A percentile compares a stretch with the other conserved stretches of the same genome.
These are phyloP conservation scores for Lerista edwardsae DNA, from an alignment of 2,797 vertebrate species.

Conservation along the genomic window DNA sequence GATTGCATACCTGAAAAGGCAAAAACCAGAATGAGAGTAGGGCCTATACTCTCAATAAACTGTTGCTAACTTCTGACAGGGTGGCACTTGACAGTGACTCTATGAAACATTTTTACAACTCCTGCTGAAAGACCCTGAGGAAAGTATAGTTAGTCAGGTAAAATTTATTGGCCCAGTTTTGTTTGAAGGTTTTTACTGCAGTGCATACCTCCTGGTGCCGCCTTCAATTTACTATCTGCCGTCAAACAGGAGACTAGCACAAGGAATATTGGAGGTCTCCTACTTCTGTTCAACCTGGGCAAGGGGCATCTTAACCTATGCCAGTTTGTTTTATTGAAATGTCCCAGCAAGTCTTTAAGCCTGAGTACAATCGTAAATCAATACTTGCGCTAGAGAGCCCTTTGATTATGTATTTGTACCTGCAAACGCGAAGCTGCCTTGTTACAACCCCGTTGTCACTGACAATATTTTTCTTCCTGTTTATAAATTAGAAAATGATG, in stretches of 20 bases:
- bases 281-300: background rate
- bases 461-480: rapidly evolving
- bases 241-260: background rate
- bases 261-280: background rate
- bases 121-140: background rate
- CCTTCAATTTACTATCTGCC: background rate
- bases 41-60: background rate
- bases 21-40: background rate
- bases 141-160: background rate
- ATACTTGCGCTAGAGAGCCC: background rate
- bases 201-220: background rate
- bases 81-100: background rate
- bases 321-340: background rate
- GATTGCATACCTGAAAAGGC: background rate
- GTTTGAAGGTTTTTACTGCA: conserved; percentile 16
- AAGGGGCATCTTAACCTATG: conserved; percentile 1
- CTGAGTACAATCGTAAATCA: background rate
- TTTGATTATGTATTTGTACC: background rate
- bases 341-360: background rate
- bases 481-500: background rate
- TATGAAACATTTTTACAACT: background rate
- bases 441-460: background rate
- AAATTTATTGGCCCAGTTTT: conserved; percentile 20
- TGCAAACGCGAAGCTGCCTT: background rate
- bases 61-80: background rate